Evolutionary conservation across 2,888 invertebrate species (phyloP).

Genomic region (Agrotis puta): DNA sequence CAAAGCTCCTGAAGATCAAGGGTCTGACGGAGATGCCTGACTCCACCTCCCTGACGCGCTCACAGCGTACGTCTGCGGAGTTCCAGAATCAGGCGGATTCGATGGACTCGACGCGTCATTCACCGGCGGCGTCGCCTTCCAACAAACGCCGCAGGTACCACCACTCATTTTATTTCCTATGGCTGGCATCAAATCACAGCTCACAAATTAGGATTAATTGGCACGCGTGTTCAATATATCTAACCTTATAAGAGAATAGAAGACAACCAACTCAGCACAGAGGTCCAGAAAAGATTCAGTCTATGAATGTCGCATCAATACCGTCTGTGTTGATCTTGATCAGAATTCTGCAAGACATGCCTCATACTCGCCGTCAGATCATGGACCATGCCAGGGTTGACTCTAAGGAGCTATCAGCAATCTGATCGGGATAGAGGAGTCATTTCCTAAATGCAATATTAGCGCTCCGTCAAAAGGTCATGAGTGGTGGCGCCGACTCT

Average conservation of each 20-base stretch:
- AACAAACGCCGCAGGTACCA: constrained; percentile 87
- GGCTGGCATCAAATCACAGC: too few species aligned
- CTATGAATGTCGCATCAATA: neutral
- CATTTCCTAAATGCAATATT: too few species aligned
- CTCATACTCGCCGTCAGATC: too few species aligned
- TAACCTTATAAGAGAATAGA: neutral
- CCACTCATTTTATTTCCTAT: constrained; percentile 44
- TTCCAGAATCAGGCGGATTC: constrained; percentile 91
- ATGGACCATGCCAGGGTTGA: too few species aligned
- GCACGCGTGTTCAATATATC: too few species aligned
- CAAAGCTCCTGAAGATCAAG: constrained; percentile 96
- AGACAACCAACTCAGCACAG: neutral
- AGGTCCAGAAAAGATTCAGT: neutral
- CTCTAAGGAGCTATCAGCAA: too few species aligned
- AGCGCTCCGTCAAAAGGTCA: too few species aligned
- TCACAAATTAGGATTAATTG: too few species aligned
- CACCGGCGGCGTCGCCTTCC: constrained; percentile 91
- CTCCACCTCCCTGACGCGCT: constrained; percentile 93
- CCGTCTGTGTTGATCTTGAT: neutral
- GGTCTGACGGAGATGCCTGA: constrained; percentile 97
- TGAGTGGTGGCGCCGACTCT: too few species aligned
- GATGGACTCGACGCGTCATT: constrained; percentile 90
- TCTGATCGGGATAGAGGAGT: too few species aligned
- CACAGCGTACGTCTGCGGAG: constrained; percentile 92
- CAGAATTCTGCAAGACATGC: too few species aligned